Base-by-base conservation (phyloP, 1,140 invertebrate genomes). In the Manduca sexta region DNA sequence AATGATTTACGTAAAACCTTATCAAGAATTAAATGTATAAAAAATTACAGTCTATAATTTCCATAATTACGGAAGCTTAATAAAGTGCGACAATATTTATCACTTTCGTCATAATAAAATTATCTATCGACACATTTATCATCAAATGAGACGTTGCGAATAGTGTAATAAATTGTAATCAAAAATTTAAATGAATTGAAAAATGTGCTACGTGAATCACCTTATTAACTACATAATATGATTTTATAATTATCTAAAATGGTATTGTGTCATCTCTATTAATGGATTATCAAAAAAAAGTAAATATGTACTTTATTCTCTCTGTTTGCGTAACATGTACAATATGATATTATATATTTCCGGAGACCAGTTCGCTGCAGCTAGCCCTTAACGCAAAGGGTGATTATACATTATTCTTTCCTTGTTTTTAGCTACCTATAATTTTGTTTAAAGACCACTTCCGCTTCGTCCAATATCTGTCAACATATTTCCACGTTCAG, bases 401-500 rank as follows among this genome's bases (percentile, higher is more conserved):
- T 74, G 64, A 69, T 73, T 74, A 68, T 53, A 62, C 49, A 64
- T 70, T 75, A 70, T 76, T 74, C 70, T 76, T 77, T 80, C 74
- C 80, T 80, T 74, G 69, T 79, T 74, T 74, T 76, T 71, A 71
- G 70, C 65, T 66, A 62, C 71, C 71, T 82, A 77, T 81, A 84
- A 82, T 84, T 84, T 82, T 62, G 63, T 58, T 69, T 74, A 80
- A 82, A 79, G 68, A 76, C 71, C 67, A 79, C 79, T 83, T 84
- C 81, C 81, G 79, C 69, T 68, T 62, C 72, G 74, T 73, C 57
- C 79, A 79, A 82, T 83, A 85, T 85, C 73, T 84, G 79, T 82
- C 77, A 81, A 80, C 77, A 75, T 82, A 84, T 79, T 85, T 85
- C 74, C 74, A 80, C 76, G 69, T 81, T 75, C 74, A 67, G 70